Evolutionary conservation across 2,797 vertebrate species (phyloP).

Genomic region (Pseudomugil gertrudae): DNA sequence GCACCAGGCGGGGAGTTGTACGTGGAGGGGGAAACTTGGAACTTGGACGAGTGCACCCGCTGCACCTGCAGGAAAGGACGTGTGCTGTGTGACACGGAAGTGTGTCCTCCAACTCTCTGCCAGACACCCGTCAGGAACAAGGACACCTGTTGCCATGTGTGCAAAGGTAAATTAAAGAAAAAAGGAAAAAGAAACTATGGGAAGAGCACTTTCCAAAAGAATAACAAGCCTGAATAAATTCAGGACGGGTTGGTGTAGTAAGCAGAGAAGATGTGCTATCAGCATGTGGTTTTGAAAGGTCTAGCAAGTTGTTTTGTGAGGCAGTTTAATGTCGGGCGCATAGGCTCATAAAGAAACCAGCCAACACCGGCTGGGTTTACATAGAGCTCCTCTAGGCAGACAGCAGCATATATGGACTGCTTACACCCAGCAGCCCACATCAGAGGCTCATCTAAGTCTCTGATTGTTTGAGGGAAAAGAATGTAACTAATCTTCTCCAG

Average conservation of each 20-base stretch:
- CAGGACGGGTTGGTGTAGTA: background rate
- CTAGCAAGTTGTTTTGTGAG: slow-evolving; percentile 51
- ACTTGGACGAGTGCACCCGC: slow-evolving; percentile 83
- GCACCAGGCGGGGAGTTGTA: slow-evolving; percentile 84
- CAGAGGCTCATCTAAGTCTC: slow-evolving; percentile 29
- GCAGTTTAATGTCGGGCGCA: slow-evolving; percentile 70
- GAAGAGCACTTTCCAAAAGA: slow-evolving; percentile 3
- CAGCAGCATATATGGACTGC: slow-evolving; percentile 59
- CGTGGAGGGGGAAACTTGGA: slow-evolving; percentile 87
- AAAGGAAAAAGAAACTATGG: background rate
- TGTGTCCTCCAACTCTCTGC: slow-evolving; percentile 84
- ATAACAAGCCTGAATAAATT: slow-evolving; percentile 1
- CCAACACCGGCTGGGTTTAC: slow-evolving; percentile 65
- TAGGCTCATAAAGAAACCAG: slow-evolving; percentile 75
- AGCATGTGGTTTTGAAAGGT: slow-evolving; percentile 66
- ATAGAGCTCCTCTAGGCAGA: slow-evolving; percentile 46
- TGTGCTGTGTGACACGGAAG: slow-evolving; percentile 85
- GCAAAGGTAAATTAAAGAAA: slow-evolving; percentile 75
- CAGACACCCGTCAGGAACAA: slow-evolving; percentile 78
- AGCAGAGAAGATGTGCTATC: slow-evolving; percentile 39
- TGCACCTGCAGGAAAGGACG: slow-evolving; percentile 86
- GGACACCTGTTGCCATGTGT: slow-evolving; percentile 83
- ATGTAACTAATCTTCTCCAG: slow-evolving; percentile 34
- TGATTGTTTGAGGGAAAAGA: slow-evolving; percentile 21
- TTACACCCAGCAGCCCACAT: slow-evolving; percentile 27